Conservation (phyloP, 2,888 invertebrate species). For the Colostygia pectinataria region DNA sequence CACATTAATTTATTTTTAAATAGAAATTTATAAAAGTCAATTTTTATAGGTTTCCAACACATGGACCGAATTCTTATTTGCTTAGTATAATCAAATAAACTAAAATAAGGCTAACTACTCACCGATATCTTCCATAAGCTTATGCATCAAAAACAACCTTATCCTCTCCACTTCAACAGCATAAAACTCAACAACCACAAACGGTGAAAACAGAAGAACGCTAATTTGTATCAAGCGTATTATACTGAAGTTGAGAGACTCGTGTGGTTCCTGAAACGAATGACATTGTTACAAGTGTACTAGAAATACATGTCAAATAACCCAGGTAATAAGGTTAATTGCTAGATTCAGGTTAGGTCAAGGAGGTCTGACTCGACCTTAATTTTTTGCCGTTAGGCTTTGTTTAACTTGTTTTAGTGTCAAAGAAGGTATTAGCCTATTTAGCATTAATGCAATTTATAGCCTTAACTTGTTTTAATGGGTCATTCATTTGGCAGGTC, state of each 20-base stretch:
- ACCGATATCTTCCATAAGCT: slow-evolving; percentile 59
- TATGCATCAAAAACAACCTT: slow-evolving; percentile 52
- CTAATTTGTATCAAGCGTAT: slow-evolving; percentile 60
- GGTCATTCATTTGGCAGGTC: too few species aligned
- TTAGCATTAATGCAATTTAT: too few species aligned
- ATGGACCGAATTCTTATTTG: too few species aligned
- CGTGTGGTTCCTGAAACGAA: slow-evolving; percentile 50
- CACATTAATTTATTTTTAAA: too few species aligned
- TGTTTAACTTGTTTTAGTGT: too few species aligned
- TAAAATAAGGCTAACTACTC: slow-evolving; percentile 18
- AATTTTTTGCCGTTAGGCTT: not conserved
- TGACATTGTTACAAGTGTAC: not conserved
- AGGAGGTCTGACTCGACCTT: slow-evolving; percentile 4
- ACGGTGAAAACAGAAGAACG: slow-evolving; percentile 63
- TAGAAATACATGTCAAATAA: not conserved
- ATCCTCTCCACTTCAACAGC: slow-evolving; percentile 65
- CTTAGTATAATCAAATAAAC: too few species aligned
- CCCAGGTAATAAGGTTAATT: slow-evolving; percentile 8
- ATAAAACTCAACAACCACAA: slow-evolving; percentile 60
- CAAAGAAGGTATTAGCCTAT: too few species aligned
- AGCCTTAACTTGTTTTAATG: too few species aligned
- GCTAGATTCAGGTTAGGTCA: slow-evolving; percentile 10
- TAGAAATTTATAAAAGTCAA: too few species aligned
- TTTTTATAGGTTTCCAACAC: too few species aligned
- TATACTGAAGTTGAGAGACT: slow-evolving; percentile 49